Evolutionary conservation across 2,888 invertebrate species (phyloP), one percentile per base, ranked within the genome.

Genomic region (Capitulum mitella): DNA sequence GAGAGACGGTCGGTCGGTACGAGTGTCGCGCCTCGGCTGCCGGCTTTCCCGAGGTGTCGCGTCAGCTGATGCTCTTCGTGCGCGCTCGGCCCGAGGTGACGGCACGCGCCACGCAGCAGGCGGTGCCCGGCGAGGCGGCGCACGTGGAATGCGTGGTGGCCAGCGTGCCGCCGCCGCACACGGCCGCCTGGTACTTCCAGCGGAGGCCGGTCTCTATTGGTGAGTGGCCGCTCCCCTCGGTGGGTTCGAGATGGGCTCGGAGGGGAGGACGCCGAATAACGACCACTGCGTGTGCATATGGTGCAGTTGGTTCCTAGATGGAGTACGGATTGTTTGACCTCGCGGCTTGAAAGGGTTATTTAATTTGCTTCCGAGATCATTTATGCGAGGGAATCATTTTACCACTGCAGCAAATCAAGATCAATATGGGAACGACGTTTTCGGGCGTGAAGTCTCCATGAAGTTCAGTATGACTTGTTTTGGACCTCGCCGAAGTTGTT

Each of bases 71-170:
- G 1, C 89, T 95, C 29, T 91, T 91, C 82, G 89, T 94, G 74
- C 34, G 58, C 29, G 80, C 88, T 46, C 86, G 92, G 8, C 95
- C 95, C 3, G 91, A 91, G 82, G 93, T 95, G 82, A 88, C 93
- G 78, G 94, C 94, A 78, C 92, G 93, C 84, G 89, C 91, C 81
- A 91, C 92, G 0, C 96, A 96, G 84, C 93, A 93, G 83, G 95
- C 93, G 0, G 89, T 91, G 0, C 91, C 92, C 84, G 93, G 93
- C 0, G 92, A 92, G 83, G 91, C 90, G 14, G 92, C 92, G 3
- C 90, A 92, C 84, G 90, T 97, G 54, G 95, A 96, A 86, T 97
- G 97, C 85, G 90, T 92, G 61, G 94, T 94, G 1, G 92, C 92
- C 84, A 92, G 96, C 32, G 92, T 97, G 78, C 97, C 97, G 0